Evolutionary conservation across 2,113 vertebrate species (phyloP), one percentile per base, ranked within the genome.

Genomic region (Agapornis roseicollis): DNA sequence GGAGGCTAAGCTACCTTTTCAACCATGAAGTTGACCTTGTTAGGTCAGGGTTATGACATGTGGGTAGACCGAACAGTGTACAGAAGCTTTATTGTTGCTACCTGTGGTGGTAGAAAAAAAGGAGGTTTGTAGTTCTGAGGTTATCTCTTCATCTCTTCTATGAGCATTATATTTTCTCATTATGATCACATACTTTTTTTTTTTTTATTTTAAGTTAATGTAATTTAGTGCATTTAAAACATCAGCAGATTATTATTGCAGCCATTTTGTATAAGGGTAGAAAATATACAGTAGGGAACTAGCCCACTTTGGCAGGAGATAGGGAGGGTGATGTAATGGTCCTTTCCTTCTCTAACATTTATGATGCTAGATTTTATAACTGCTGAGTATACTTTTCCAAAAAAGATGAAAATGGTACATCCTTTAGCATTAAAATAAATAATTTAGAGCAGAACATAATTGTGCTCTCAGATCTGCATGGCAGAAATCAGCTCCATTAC

Each of bases 1-100:
- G 82, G 93, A 94, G 46, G 37, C 66, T 89, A 88, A 88, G 81
- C 74, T 93, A 73, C 78, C 61, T 94, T 86, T 91, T 96, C 89
- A 94, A 14, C 71, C 12, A 0, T 93, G 68, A 87, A 94, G 70
- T 42, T 86, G 93, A 90, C 91, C 92, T 90, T 47, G 66, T 49
- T 84, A 84, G 89, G 93, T 96, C 84, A 80, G 74, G 78, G 89
- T 89, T 92, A 69, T 70, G 93, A 81, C 89, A 73, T 76, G 37
- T 64, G 71, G 52, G 56, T 91, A 87, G 84, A 84, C 65, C 0
- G 1, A 87, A 35, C 33, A 71, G 35, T 27, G 17, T 42, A 6
- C 53, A 33, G 77, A 87, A 78, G 44, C 73, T 88, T 80, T 80
- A 73, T 49, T 84, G 65, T 63, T 82, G 84, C 77, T 92, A 58